Conservation (phyloP, 1,140 invertebrate species). For the Drosophila punjabiensis region DNA sequence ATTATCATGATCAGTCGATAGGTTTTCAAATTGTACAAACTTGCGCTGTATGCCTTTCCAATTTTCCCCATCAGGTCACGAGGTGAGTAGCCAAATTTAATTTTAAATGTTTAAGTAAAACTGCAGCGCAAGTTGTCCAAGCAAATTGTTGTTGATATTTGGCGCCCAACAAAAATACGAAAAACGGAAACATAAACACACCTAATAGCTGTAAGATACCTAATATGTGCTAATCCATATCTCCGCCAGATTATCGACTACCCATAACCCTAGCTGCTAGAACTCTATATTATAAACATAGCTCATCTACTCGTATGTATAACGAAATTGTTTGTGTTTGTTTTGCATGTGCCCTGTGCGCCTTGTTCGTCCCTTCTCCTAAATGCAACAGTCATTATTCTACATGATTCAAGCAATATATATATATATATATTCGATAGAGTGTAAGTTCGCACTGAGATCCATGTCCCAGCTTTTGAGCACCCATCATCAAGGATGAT, state of each 20-base stretch:
- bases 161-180: constrained; percentile 15
- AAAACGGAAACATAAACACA: constrained; percentile 50
- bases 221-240: constrained; percentile 80
- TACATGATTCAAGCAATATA: constrained; percentile 1
- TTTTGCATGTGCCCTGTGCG: constrained; percentile 79
- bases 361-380: constrained; percentile 35
- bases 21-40: constrained; percentile 28
- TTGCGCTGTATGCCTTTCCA: constrained; percentile 32
- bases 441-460: constrained; percentile 35
- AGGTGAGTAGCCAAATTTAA: constrained; percentile 46
- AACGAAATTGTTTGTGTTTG: constrained; percentile 80
- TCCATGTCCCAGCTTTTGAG: constrained; percentile 36
- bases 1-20: constrained; percentile 59
- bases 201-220: constrained; percentile 46
- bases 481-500: constrained; percentile 19
- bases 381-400: constrained; percentile 16
- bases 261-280: constrained; percentile 73
- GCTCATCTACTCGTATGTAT: constrained; percentile 63
- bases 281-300: constrained; percentile 46
- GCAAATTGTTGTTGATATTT: constrained; percentile 82
- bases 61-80: not conserved
- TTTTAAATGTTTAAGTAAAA: not conserved
- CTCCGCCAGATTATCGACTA: constrained; percentile 66
- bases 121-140: constrained; percentile 41
- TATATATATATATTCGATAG: constrained; percentile 11